A percentile compares a stretch with the other conserved stretches of the same genome.
Conservation (phyloP, 2,888 invertebrate species). For the Drosophila flavopinicola region DNA sequence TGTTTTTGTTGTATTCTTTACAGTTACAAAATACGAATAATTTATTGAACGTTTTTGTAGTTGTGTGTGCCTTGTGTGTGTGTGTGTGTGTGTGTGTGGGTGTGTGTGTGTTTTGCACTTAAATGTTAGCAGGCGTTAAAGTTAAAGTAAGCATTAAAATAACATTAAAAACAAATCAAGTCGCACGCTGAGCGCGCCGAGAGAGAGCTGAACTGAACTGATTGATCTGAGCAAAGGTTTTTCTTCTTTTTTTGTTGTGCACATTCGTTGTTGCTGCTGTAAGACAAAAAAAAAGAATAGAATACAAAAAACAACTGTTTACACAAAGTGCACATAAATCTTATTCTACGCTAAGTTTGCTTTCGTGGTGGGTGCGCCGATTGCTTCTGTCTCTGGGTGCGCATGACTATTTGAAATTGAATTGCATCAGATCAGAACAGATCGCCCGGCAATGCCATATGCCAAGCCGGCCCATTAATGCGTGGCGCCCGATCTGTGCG, state of each 20-base stretch:
- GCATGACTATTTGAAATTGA: slow-evolving; percentile 36
- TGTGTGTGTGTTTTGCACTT: slow-evolving; percentile 44
- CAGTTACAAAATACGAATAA: slow-evolving; percentile 69
- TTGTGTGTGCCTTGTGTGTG: slow-evolving; percentile 15
- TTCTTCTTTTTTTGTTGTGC: slow-evolving; percentile 20
- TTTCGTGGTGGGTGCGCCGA: slow-evolving; percentile 33
- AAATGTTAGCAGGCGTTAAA: slow-evolving; percentile 65
- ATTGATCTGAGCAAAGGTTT: slow-evolving; percentile 22
- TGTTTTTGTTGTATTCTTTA: slow-evolving; percentile 5
- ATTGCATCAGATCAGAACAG: slow-evolving; percentile 23
- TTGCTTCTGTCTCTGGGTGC: slow-evolving; percentile 26
- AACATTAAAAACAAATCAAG: slow-evolving; percentile 73
- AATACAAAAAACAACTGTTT: slow-evolving; percentile 25
- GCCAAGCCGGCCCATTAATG: slow-evolving; percentile 47
- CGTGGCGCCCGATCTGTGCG: slow-evolving; percentile 87
- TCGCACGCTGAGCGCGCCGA: slow-evolving; percentile 23
- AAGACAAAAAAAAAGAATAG: slow-evolving; percentile 34
- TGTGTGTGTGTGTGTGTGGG: background rate
- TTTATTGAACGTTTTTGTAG: slow-evolving; percentile 70
- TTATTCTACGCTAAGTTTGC: slow-evolving; percentile 43
- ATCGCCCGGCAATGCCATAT: slow-evolving; percentile 13
- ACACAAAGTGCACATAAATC: slow-evolving; percentile 44
- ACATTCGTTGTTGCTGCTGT: slow-evolving; percentile 20
- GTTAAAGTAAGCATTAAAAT: slow-evolving; percentile 67
- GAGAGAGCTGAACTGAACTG: slow-evolving; percentile 18